Base-by-base conservation (phyloP, 2,113 vertebrate species). In the Struthidea cinerea region DNA sequence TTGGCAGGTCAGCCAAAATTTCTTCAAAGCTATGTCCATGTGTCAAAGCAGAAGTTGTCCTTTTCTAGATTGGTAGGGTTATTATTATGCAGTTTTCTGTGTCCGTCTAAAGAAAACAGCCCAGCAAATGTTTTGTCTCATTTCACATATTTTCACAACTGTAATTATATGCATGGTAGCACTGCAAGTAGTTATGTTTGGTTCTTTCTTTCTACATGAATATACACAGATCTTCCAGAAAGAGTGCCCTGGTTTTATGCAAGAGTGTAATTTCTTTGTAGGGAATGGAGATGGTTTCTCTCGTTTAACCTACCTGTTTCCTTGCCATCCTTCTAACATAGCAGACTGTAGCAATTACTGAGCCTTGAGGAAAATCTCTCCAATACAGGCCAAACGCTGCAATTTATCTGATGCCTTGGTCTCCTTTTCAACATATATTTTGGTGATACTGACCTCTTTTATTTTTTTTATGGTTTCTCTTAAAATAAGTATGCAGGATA, bases 221-320 rank as follows among this genome's bases (percentile, higher is more conserved):
- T 91, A 95, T 63, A 82, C 7, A 81, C 80, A 83, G 17, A 89
- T 85, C 74, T 92, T 95, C 89, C 89, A 97, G 94, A 94, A 97
- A 86, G 87, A 84, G 22, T 61, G 24, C 26, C 75, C 69, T 97
- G 96, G 95, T 97, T 97, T 97, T 97, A 97, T 82, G 55, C 71
- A 96, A 96, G 64, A 95, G 70, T 97, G n/a, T 95, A 96, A 98
- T 98, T 97, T 97, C 75, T 96, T 79, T 49, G 26, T n/a, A 88
- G 50, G 60, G 80, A 94, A 96, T n/a, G 53, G 19, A 53, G 84
- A 67, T 94, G 46, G 19, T 65, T 94, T 64, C 83, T 97, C 59
- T 52, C 11, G 0, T 76, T 50, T 90, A 46, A 85, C 63, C 87
- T 93, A 95, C 97, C 95, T 97, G 88, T 83, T 89, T 93, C 33